Evolutionary conservation across 1,140 invertebrate genomes (phyloP).

Genomic region (Hetaerina americana): DNA sequence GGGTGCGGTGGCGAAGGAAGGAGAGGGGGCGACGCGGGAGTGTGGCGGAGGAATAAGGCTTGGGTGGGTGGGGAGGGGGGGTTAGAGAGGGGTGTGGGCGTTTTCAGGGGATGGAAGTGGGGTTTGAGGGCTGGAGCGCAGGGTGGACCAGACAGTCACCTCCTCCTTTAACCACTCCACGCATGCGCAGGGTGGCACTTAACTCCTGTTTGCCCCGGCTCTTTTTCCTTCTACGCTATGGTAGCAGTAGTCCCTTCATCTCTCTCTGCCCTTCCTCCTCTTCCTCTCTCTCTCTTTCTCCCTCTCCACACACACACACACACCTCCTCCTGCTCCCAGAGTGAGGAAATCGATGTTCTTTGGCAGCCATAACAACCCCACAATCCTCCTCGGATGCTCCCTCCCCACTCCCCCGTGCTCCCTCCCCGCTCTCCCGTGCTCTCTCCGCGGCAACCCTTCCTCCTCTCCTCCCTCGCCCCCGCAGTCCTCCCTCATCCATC

Average conservation of each 20-base stretch:
- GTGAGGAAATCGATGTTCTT: constrained; percentile 13
- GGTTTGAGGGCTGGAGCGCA: neutral
- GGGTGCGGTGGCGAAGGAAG: no score
- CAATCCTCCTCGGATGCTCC: constrained; percentile 12
- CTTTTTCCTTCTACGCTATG: no score
- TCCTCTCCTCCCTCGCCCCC: no score
- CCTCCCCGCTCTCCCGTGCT: no score
- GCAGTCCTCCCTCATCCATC: no score
- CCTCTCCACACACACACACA: no score
- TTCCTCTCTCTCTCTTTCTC: no score
- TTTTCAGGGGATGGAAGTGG: neutral
- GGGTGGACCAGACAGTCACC: neutral
- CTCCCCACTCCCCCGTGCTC: constrained; percentile 27
- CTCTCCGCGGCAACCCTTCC: no score
- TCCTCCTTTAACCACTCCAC: neutral
- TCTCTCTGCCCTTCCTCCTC: neutral
- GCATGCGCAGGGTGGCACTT: neutral
- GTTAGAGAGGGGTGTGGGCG: neutral
- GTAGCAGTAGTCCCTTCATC: constrained; percentile 2
- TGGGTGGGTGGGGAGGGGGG: no score
- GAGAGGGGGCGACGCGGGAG: no score
- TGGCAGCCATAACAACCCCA: constrained; percentile 11
- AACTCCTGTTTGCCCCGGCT: neutral
- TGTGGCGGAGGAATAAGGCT: no score
- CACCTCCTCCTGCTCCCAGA: neutral